Conservation (phyloP, 1,140 invertebrate genomes). For the Drosophila littoralis region DNA sequence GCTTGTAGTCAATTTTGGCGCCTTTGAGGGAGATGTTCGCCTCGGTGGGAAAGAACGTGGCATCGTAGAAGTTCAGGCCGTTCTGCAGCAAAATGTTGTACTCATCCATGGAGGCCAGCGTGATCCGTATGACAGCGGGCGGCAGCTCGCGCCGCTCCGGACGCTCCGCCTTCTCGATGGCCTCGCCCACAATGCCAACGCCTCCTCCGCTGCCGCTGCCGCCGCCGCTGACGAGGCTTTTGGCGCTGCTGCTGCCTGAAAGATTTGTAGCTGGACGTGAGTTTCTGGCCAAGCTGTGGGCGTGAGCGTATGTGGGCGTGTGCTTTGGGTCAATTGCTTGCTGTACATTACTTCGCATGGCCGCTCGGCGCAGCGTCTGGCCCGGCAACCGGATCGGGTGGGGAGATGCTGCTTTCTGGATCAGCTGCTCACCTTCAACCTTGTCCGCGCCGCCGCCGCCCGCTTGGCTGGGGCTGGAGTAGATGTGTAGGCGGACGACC, state of each 20-base stretch:
- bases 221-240: constrained; percentile 48
- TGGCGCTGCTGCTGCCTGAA: constrained; percentile 58
- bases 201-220: constrained; percentile 50
- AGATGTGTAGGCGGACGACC: constrained; percentile 87
- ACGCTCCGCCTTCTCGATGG: constrained; percentile 84
- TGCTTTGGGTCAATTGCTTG: constrained; percentile 38
- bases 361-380: constrained; percentile 68
- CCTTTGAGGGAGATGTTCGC: constrained; percentile 87
- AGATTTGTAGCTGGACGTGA: neutral
- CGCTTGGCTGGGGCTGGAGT: constrained; percentile 80
- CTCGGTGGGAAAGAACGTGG: constrained; percentile 93
- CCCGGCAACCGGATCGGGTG: constrained; percentile 34
- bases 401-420: constrained; percentile 29
- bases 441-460: constrained; percentile 24
- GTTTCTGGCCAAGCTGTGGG: neutral
- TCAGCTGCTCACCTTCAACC: constrained; percentile 55
- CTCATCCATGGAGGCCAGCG: constrained; percentile 91
- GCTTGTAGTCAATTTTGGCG: constrained; percentile 85
- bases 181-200: constrained; percentile 61
- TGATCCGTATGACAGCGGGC: constrained; percentile 88
- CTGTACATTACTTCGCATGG: constrained; percentile 72
- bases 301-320: constrained; percentile 2
- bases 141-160: constrained; percentile 85
- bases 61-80: constrained; percentile 93
- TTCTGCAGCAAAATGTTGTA: constrained; percentile 91